These are phyloP conservation scores for Zaprionus ghesquierei DNA, from an alignment of 1,140 invertebrate species.

Conservation along the genomic window DNA sequence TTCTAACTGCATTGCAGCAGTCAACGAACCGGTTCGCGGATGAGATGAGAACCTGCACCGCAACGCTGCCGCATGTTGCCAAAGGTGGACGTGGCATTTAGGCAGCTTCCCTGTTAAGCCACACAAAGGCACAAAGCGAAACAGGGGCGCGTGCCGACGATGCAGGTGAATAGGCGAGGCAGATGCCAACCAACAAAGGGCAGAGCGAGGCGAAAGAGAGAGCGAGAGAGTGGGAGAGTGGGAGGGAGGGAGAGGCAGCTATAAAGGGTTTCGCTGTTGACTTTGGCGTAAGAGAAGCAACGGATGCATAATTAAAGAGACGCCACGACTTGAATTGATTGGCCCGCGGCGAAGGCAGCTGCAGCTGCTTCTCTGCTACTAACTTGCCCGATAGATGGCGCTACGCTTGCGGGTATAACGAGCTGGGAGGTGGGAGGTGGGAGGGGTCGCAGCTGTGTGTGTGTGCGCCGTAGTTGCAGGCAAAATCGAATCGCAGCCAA, in stretches of 20 bases:
- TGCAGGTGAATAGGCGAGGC: neutral
- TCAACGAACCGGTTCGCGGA: neutral
- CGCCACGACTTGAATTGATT: slow-evolving; percentile 37
- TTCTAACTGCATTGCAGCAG: neutral
- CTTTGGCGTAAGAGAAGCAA: neutral
- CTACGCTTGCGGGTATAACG: neutral
- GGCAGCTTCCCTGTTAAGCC: neutral
- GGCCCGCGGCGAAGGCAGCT: slow-evolving; percentile 18
- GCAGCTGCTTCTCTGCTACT: slow-evolving; percentile 19
- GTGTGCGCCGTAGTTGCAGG: neutral
- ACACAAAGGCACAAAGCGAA: neutral
- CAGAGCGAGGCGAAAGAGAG: neutral
- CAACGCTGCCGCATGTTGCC: neutral
- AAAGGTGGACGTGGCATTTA: neutral
- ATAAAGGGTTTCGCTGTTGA: neutral
- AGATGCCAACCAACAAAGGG: neutral
- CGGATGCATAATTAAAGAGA: slow-evolving; percentile 40
- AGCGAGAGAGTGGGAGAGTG: neutral
- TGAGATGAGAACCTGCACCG: neutral
- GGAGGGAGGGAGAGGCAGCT: neutral
- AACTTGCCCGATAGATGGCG: neutral
- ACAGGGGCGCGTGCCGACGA: neutral
- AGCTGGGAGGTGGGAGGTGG: neutral
- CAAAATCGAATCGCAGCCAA: slow-evolving; percentile 21
- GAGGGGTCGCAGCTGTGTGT: neutral